A percentile compares a stretch with the other conserved stretches of the same genome.
phyloP scores from a whole-genome alignment of 2,888 invertebrate species.

The Pristionchus mayeri region DNA sequence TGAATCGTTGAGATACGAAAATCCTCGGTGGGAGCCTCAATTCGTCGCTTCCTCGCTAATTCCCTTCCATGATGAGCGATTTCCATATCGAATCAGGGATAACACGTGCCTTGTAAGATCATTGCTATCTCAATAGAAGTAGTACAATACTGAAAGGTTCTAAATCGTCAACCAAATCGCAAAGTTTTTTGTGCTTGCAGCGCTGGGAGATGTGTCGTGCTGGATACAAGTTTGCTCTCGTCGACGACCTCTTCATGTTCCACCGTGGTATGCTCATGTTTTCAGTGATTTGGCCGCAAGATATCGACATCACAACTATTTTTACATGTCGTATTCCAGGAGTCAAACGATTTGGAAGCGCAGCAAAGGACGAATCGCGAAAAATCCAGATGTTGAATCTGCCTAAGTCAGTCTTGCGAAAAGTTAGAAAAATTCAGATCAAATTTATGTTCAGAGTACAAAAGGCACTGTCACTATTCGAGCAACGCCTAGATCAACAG shows the following conservation, averaged over 20 bases:
- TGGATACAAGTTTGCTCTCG: not conserved
- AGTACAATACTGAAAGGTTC: too few relatives aligned
- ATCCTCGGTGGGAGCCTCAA: constrained; percentile 4
- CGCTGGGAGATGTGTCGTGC: constrained; percentile 31
- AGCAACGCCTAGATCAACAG: not conserved
- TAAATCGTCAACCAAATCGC: not conserved
- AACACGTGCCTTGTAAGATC: not conserved
- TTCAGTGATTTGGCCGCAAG: too few relatives aligned
- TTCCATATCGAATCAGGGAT: constrained; percentile 12
- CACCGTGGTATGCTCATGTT: not conserved
- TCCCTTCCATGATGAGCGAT: constrained; percentile 6
- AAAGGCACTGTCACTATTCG: not conserved
- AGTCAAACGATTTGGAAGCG: not conserved
- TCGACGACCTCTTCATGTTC: constrained; percentile 24
- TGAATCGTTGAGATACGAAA: not conserved
- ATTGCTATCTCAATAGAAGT: not conserved
- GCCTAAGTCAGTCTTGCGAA: not conserved
- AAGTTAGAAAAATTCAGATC: not conserved
- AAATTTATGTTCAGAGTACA: not conserved
- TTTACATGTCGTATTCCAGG: too few relatives aligned
- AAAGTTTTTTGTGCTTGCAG: not conserved
- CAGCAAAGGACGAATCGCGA: not conserved
- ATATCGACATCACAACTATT: too few relatives aligned
- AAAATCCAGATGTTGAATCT: not conserved
- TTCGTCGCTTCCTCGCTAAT: constrained; percentile 1